Evolutionary conservation across 2,113 vertebrate species (phyloP), one percentile per base, ranked within the genome.

Genomic region (Oxygymnocypris stewartii): DNA sequence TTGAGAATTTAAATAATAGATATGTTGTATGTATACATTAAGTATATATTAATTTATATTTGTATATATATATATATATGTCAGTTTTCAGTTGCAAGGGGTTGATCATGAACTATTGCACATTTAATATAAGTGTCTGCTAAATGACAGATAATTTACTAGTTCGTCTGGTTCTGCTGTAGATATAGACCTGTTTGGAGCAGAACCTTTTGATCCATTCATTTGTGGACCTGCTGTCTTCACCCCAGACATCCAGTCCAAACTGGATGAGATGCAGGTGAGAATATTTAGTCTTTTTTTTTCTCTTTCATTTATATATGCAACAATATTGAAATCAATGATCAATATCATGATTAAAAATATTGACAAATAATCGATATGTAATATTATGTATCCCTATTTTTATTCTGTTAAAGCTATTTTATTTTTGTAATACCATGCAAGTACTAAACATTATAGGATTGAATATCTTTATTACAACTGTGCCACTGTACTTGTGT

Each of bases 251-350:
- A 95, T 97, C 90, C 96, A 97, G 88, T 96, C 96, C 91, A 96
- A 96, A 90, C 92, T 97, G 90, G 96, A 97, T 82, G 96, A 97
- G 91, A 97, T 97, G 95, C 96, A 97, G 96, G 96, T 97, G 91
- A 94, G 76, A 91, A 42, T 78, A 51, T 71, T 35, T 54, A 10
- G 1, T 23, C 9, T 18, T 20, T n/a, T 23, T 40, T 28, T 2
- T 37, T 25, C 3, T 59, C 35, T 10, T 31, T 69, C 2, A 11
- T 13, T 47, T 42, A 73, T 35, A n/a, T 71, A 51, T 13, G 4
- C 16, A 74, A 16, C 47, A 37, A 14, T n/a, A 44, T 74, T 74
- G 42, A 13, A 74, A n/a, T 13, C 42, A 40, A 2, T 13, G 40
- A 44, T 44, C 23, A 44, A 13, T 74, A 13, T 74, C 37, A n/a